Conservation (phyloP, 2,888 invertebrate species). For the Exocentrus adspersus region DNA sequence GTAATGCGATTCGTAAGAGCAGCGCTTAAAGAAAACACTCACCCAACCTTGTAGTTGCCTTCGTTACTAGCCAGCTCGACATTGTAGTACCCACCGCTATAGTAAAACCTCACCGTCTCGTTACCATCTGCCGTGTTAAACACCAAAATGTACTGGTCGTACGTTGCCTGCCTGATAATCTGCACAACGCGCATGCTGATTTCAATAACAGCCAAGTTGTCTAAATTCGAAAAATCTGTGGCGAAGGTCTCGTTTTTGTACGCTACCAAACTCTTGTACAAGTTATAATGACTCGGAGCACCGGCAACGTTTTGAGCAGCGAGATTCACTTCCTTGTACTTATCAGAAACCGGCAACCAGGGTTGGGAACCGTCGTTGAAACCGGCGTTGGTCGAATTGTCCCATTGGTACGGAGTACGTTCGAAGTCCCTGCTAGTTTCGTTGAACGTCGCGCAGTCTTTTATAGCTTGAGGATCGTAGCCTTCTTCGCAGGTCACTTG, state of each 20-base stretch:
- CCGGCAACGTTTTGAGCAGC: conserved; percentile 62
- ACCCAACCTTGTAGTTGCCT: conserved; percentile 67
- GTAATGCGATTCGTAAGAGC: not conserved
- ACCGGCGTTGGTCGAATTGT: conserved; percentile 69
- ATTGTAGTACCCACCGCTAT: conserved; percentile 52
- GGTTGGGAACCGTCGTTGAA: conserved; percentile 63
- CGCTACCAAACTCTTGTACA: conserved; percentile 69
- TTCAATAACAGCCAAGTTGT: not conserved
- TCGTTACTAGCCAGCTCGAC: conserved; percentile 60
- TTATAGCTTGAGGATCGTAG: conserved; percentile 67
- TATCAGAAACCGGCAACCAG: conserved; percentile 76
- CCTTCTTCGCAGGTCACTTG: conserved; percentile 63
- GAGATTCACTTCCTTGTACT: conserved; percentile 71
- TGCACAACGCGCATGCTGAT: conserved; percentile 33
- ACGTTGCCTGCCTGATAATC: conserved; percentile 30
- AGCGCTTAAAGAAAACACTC: conserved; percentile 43
- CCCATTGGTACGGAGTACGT: conserved; percentile 86
- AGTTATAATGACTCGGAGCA: conserved; percentile 69
- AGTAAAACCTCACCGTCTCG: not conserved
- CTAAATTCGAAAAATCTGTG: no score
- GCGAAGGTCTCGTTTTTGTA: conserved; percentile 55
- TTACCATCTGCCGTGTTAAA: conserved; percentile 1
- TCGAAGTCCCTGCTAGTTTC: conserved; percentile 74
- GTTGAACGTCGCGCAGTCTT: conserved; percentile 62
- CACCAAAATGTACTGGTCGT: conserved; percentile 39